A percentile compares a stretch with the other conserved stretches of the same genome.
These are phyloP conservation scores for Nephrocerus scutellatus DNA, from an alignment of 2,888 invertebrate genomes.

Conservation along the genomic window DNA sequence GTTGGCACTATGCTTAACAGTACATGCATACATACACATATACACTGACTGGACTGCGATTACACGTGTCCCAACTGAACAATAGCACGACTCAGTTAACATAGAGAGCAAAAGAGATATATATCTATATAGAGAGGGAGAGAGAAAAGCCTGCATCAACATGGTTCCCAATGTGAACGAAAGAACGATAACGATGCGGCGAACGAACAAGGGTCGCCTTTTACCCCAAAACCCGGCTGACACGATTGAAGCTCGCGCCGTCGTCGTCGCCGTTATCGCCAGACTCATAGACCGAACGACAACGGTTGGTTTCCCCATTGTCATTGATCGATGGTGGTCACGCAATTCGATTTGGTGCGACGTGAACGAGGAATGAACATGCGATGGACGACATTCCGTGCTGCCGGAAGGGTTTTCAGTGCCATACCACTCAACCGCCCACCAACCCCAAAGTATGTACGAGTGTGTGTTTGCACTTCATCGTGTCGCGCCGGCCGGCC, in stretches of 20 bases:
- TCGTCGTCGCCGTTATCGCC: background rate
- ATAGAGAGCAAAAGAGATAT: too few relatives aligned
- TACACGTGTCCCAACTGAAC: too few relatives aligned
- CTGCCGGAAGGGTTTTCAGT: background rate
- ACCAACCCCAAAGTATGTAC: too few relatives aligned
- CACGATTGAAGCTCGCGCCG: background rate
- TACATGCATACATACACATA: slow-evolving; percentile 3
- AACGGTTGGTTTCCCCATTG: slow-evolving; percentile 20
- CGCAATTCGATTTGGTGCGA: slow-evolving; percentile 19
- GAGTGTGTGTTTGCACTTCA: slow-evolving; percentile 6
- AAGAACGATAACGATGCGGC: background rate
- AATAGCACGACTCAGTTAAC: too few relatives aligned
- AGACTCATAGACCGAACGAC: too few relatives aligned
- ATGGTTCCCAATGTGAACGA: slow-evolving; percentile 13
- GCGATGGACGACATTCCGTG: background rate
- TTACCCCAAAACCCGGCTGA: slow-evolving; percentile 1
- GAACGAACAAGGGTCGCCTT: background rate
- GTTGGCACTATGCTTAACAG: background rate
- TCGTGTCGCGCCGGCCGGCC: slow-evolving; percentile 3
- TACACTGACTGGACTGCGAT: too few relatives aligned
- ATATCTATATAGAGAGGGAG: too few relatives aligned
- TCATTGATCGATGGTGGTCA: slow-evolving; percentile 28
- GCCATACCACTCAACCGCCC: background rate
- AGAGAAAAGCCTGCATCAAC: slow-evolving; percentile 25
- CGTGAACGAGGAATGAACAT: background rate